Evolutionary conservation across 2,113 vertebrate species (phyloP).

Genomic region (Corydoras sp.): DNA sequence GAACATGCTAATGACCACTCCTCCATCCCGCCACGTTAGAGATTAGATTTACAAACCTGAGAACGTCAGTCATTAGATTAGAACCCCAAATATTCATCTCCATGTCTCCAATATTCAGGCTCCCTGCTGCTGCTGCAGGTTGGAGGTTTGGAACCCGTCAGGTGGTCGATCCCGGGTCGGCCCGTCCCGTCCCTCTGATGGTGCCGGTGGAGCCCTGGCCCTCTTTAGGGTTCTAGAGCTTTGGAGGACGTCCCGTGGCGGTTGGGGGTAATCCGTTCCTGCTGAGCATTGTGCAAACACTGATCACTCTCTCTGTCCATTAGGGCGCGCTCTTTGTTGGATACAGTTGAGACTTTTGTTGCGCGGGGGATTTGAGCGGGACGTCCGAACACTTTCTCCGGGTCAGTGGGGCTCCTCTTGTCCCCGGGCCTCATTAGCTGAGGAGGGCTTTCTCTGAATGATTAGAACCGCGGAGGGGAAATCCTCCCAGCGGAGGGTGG

Average conservation of each 20-base stretch:
- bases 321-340: neutral
- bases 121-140: no score
- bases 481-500: slow-evolving; percentile 5
- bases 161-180: no score
- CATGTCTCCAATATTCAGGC: no score
- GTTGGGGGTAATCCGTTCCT: neutral
- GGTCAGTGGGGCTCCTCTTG: neutral
- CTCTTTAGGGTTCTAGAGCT: no score
- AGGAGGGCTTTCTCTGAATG: slow-evolving; percentile 5
- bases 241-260: neutral
- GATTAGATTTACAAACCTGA: no score
- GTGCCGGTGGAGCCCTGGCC: no score
- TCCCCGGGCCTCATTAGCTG: neutral
- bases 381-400: slow-evolving; percentile 20
- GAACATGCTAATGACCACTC: no score
- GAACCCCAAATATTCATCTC: neutral
- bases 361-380: slow-evolving; percentile 2
- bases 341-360: neutral
- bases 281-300: slow-evolving; percentile 3
- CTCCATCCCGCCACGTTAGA: no score
- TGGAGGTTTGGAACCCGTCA: no score
- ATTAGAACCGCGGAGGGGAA: slow-evolving; percentile 12
- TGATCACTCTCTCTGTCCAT: neutral
- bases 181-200: no score
- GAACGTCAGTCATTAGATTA: no score